Base-by-base conservation (phyloP, 2,888 invertebrate genomes). In the Dromius quadrimaculatus region DNA sequence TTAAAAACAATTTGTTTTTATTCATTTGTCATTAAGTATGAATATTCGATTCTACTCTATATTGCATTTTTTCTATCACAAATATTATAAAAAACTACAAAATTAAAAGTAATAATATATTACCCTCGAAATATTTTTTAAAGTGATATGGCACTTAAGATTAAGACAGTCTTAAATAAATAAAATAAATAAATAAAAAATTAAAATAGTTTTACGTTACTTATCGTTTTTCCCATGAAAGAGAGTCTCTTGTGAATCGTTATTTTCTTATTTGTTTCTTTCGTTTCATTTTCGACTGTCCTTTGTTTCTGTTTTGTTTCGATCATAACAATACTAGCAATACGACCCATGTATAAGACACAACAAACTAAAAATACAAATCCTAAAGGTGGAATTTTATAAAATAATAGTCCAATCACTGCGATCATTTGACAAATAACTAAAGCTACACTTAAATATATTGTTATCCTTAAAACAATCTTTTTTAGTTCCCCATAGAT, bases 171-270 rank as follows among this genome's bases (percentile, higher is more conserved):
- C 63, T 63, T 43, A 34, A n/a, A 68, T 20, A 20, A 43, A 43
- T 43, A n/a, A n/a, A n/a, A n/a, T n/a, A 68, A 68, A 45, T 32
- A 45, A 68, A 68, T 45, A 43, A 65, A 68, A 59, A 9, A 17
- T 66, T 66, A 66, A 43, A 66, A 68, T 68, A 68, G 45, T 59
- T 68, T 68, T 43, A 68, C 59, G 20, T 68, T 68, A 17, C 68
- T 68, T 9, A 68, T 68, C 6, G 59, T 68, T 32, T 68, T 68
- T 3, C 68, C 68, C 19, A 68, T 68, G 8, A 43, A 19, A 43
- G 17, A 19, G 6, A 68, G 20, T 9, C 34, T 43, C 43, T 57
- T 68, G 3, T 59, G 43, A 13, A 59, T n/a, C n/a, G n/a, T n/a
- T n/a, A n/a, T 43, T 20, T 32, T 23, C 20, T 59, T 38, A 20